A percentile compares a stretch with the other conserved stretches of the same genome.
phyloP scores from a whole-genome alignment of 2,797 vertebrate genomes.

The Sebastiscus albofasciatus region DNA sequence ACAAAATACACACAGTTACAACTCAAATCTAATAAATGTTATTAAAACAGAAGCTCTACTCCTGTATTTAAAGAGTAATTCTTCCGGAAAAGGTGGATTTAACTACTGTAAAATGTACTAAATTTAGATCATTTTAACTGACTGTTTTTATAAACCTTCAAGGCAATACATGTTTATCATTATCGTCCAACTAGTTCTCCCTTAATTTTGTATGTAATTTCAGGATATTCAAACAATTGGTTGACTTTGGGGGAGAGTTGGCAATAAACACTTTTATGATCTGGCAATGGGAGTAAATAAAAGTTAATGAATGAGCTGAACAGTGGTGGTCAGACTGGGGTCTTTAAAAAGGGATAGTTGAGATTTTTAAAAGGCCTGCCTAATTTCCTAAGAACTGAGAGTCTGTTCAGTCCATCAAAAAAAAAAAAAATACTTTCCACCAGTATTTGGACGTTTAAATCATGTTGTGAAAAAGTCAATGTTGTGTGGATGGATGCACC shows the following conservation, averaged over 20 bases:
- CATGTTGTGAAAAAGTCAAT: background rate
- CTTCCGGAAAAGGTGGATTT: background rate
- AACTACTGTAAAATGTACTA: background rate
- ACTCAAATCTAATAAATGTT: background rate
- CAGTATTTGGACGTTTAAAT: background rate
- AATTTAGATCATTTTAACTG: background rate
- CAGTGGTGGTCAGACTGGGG: constrained; percentile 14
- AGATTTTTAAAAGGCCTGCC: constrained; percentile 1
- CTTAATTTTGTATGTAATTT: constrained; percentile 16
- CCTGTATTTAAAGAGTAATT: background rate
- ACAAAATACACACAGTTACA: background rate
- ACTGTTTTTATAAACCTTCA: background rate
- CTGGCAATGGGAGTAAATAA: constrained; percentile 50
- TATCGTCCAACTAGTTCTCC: constrained; percentile 26
- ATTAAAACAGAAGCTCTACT: background rate
- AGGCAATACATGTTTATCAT: constrained; percentile 32
- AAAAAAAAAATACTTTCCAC: background rate
- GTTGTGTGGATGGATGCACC: background rate
- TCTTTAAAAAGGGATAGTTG: constrained; percentile 13
- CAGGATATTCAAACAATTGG: constrained; percentile 27
- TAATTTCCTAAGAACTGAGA: background rate
- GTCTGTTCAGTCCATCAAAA: background rate
- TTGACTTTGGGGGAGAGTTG: constrained; percentile 20
- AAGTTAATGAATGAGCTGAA: constrained; percentile 51
- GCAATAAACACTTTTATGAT: constrained; percentile 57